Evolutionary conservation across 2,888 invertebrate species (phyloP), one percentile per base, ranked within the genome.

Genomic region (Cantharis flavilabris): DNA sequence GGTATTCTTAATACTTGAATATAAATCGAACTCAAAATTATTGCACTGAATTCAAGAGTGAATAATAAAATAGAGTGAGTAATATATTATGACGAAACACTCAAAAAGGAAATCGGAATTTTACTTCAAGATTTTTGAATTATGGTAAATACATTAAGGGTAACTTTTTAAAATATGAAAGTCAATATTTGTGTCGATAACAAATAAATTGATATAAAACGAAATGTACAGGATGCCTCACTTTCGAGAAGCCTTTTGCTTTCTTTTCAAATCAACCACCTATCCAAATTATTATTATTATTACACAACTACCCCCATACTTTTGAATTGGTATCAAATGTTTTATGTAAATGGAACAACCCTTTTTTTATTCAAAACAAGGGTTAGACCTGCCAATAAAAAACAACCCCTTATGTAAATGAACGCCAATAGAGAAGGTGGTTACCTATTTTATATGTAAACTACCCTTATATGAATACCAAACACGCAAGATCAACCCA

Each of bases 361-460:
- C 30, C 65, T 67, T 67, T 65, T 16, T 67, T 67, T 67, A 67
- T 67, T 67, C 26, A 67, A 67, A 67, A 67, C n/a, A 28, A 69
- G 69, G 30, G 69, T 69, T 69, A 28, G 14, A 30, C 5, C 28
- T 69, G 9, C 71, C 71, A 49, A 62, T 67, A 62, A 33, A 71
- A 71, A 71, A 77, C 75, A 75, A 67, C 49, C 84, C 84, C 83
- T 83, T 84, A 84, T 84, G 83, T 84, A 84, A 84, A 85, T 84
- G 78, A 78, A 67, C 76, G 65, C 84, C 84, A 84, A 85, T 84
- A 72, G 81, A 79, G 82, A 76, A 75, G 75, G 30, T 69, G 70
- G 33, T 49, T n/a, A 49, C 49, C 49, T 67, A 64, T 70, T 78
- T 72, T 76, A 77, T 83, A 84, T 83, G 83, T 84, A 83, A 83